phyloP scores from a whole-genome alignment of 2,888 invertebrate genomes.

The Koerneria pararmatus region DNA sequence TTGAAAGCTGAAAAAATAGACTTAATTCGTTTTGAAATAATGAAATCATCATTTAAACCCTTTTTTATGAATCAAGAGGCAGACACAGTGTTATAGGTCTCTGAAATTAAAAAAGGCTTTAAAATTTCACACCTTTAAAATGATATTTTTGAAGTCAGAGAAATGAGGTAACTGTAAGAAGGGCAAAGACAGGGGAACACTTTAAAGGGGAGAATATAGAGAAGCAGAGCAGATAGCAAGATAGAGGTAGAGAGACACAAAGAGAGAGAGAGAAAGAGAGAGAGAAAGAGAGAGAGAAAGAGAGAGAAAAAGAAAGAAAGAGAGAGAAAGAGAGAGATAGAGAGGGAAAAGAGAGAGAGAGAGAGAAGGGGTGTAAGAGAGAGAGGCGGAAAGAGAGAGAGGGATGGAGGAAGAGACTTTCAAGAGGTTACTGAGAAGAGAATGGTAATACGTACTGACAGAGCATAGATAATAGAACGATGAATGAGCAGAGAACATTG shows the following conservation, averaged over 20 bases:
- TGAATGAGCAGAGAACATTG: no score
- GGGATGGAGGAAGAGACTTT: neutral
- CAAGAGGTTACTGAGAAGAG: neutral
- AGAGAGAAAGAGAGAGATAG: constrained; percentile 7
- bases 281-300: constrained; percentile 8
- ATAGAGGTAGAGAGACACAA: constrained; percentile 1
- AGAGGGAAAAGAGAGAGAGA: constrained; percentile 4
- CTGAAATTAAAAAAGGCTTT: neutral
- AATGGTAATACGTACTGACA: no score
- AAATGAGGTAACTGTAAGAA: neutral
- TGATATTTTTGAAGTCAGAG: constrained; percentile 3
- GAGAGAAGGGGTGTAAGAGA: neutral
- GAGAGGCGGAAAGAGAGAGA: neutral
- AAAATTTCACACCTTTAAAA: constrained; percentile 12
- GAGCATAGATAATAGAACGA: no score
- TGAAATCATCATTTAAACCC: constrained; percentile 4
- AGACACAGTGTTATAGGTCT: neutral
- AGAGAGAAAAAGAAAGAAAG: constrained; percentile 1
- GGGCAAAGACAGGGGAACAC: constrained; percentile 6
- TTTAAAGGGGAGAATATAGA: neutral
- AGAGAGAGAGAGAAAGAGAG: neutral
- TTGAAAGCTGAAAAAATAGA: constrained; percentile 8
- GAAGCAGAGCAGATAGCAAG: neutral
- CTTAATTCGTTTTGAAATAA: constrained; percentile 11
- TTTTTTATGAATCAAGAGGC: constrained; percentile 9